phyloP scores from a whole-genome alignment of 2,113 vertebrate genomes.

The Dunckerocampus dactyliophorus region DNA sequence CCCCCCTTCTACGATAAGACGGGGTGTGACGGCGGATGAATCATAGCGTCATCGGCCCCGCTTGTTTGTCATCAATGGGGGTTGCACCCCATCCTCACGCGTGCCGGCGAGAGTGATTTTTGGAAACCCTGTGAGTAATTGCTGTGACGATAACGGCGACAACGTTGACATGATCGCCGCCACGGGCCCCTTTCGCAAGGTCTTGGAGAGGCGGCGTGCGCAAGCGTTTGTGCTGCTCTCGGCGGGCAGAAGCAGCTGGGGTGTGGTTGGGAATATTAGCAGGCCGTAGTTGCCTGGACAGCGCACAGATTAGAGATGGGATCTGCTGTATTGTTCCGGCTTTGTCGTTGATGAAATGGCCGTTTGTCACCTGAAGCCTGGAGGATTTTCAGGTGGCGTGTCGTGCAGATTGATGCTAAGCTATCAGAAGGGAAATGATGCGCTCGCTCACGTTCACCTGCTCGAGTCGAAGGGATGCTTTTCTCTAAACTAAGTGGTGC shows the following conservation, averaged over 20 bases:
- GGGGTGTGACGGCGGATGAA: slow-evolving; percentile 66
- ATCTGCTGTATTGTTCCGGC: neutral
- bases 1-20: slow-evolving; percentile 41
- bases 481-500: neutral
- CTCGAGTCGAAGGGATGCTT: slow-evolving; percentile 3
- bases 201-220: slow-evolving; percentile 15
- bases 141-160: slow-evolving; percentile 14
- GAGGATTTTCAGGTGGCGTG: neutral
- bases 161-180: slow-evolving; percentile 37
- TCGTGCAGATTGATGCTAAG: neutral
- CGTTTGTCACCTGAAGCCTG: neutral
- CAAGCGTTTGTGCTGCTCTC: slow-evolving; percentile 16
- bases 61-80: slow-evolving; percentile 7
- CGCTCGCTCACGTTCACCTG: neutral
- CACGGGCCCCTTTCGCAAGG: slow-evolving; percentile 14
- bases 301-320: neutral
- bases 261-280: slow-evolving; percentile 64
- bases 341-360: slow-evolving; percentile 2
- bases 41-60: slow-evolving; percentile 51
- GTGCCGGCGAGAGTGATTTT: too few species aligned
- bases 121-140: neutral
- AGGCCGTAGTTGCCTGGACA: slow-evolving; percentile 35
- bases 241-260: slow-evolving; percentile 40
- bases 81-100: neutral
- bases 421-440: neutral